Evolutionary conservation across 1,140 invertebrate species (phyloP), one percentile per base, ranked within the genome.

Genomic region (Holotrichia oblita): DNA sequence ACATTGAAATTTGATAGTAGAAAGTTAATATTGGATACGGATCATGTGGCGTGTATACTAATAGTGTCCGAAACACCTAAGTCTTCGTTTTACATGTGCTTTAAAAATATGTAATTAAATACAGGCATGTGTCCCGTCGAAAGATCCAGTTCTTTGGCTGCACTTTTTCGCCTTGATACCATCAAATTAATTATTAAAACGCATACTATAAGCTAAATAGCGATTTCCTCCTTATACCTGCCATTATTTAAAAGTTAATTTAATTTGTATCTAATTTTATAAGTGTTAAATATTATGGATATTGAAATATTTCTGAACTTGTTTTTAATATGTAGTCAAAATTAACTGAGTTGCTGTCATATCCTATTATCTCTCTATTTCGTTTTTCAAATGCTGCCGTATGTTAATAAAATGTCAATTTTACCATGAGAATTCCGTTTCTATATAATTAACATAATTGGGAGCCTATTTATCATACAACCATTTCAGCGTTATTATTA

Each of bases 11-110:
- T 69, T 27, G 61, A 69, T 69, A 69, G 61, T 69, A 69, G 61
- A 69, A 69, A 69, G 61, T 69, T 69, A 69, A 69, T 69, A 69
- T 69, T 69, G 17, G 61, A 69, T 69, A 69, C 61, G 61, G 61
- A 69, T 69, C 61, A 69, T 10, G 61, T 69, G 22, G 22, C 61
- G 6, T 24, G 27, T 14, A 69, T 34, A 69, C 61, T 69, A 34
- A 69, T 69, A 69, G 22, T 69, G 27, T 27, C 20, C 61, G 61
- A 69, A 69, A 69, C 61, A 69, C 48, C 61, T 69, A 69, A 69
- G 61, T 69, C 61, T 69, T 69, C 61, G 61, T 69, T 69, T 34
- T 69, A 69, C 61, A 69, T 69, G 61, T 69, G 61, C 61, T 69
- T 69, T 69, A 69, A 69, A 69, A 69, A 69, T 69, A 69, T 14